These are phyloP conservation scores for Plestiodon gilberti DNA, from an alignment of 2,113 vertebrate genomes.

Conservation along the genomic window DNA sequence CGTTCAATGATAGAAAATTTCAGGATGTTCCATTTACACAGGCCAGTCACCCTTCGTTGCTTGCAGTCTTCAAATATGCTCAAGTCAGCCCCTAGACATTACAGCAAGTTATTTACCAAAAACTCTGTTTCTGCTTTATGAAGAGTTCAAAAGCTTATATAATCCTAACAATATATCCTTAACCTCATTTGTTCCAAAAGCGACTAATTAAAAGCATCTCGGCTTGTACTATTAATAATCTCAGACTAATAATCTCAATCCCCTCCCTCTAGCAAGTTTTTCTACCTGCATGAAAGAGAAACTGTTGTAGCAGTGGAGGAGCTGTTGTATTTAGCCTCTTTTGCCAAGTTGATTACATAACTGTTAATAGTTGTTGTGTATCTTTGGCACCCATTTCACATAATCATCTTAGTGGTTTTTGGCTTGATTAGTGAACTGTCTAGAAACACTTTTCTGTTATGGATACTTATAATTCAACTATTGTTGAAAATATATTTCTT, in stretches of 20 bases:
- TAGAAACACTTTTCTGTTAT: constrained; percentile 37
- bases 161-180: not conserved
- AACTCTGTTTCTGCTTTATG: not conserved
- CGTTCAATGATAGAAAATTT: too few relatives aligned
- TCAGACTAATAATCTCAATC: too few relatives aligned
- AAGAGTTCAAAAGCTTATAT: not conserved
- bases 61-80: too few relatives aligned
- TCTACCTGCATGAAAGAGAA: not conserved
- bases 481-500: constrained; percentile 22
- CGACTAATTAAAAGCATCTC: not conserved
- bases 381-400: constrained; percentile 49
- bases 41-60: too few relatives aligned
- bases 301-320: not conserved
- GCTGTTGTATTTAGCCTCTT: not conserved
- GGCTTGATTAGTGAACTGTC: constrained; percentile 43
- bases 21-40: too few relatives aligned
- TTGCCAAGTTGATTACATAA: constrained; percentile 35
- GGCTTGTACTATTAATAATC: not conserved
- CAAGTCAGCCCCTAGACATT: not conserved
- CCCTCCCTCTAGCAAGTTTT: constrained; percentile 26
- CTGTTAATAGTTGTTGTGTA: constrained; percentile 47
- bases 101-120: not conserved
- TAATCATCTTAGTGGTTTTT: constrained; percentile 41
- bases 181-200: not conserved
- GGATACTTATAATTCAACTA: constrained; percentile 19